Evolutionary conservation across 2,797 vertebrate genomes (phyloP).

Genomic region (Heterohyrax brucei): DNA sequence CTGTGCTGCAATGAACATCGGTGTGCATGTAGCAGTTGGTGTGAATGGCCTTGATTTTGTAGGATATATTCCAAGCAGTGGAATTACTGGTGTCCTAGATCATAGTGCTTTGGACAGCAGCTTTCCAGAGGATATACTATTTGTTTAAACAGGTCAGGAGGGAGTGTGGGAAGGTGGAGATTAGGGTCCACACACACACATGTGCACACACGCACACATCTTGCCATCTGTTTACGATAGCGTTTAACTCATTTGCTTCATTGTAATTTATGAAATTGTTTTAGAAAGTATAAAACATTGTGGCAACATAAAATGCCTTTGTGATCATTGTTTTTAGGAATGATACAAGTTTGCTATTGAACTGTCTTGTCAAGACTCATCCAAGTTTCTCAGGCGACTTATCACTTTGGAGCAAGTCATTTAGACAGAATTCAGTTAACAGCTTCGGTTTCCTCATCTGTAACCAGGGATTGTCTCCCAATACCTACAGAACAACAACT

Average conservation of each 20-base stretch:
- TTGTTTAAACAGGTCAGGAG: neutral
- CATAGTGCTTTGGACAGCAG: neutral
- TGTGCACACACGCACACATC: neutral
- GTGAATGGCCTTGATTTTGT: no score
- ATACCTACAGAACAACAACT: neutral
- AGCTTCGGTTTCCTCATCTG: slow-evolving; percentile 72
- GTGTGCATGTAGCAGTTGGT: no score
- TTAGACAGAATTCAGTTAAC: neutral
- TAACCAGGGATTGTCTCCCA: neutral
- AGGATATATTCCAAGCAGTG: no score
- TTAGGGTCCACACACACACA: neutral
- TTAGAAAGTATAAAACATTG: slow-evolving; percentile 19
- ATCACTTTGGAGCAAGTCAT: neutral
- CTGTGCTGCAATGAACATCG: no score
- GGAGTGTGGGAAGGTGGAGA: neutral
- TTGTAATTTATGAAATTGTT: slow-evolving; percentile 40
- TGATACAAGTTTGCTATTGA: neutral
- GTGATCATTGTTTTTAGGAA: neutral
- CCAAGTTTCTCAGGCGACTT: neutral
- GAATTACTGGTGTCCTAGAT: neutral
- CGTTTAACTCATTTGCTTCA: slow-evolving; percentile 61
- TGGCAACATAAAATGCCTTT: slow-evolving; percentile 8
- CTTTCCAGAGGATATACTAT: neutral
- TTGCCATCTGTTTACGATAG: slow-evolving; percentile 26
- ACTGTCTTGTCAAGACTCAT: slow-evolving; percentile 42